These are phyloP conservation scores for Bombus waltoni DNA, from an alignment of 1,140 invertebrate genomes.

Conservation along the genomic window DNA sequence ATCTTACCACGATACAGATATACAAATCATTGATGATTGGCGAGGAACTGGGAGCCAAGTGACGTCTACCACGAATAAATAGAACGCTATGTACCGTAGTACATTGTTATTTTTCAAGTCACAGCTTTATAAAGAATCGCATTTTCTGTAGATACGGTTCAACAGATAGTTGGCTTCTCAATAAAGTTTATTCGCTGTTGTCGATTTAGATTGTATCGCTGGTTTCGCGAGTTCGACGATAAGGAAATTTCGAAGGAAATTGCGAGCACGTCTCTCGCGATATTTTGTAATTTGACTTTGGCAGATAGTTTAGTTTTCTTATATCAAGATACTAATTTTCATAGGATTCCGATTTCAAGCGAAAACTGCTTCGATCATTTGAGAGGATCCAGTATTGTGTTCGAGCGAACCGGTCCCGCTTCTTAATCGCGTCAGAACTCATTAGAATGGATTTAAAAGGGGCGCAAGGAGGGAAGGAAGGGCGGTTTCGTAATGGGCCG, in stretches of 20 bases:
- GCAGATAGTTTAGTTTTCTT: too few relatives aligned
- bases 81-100: background rate
- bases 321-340: too few relatives aligned
- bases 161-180: too few relatives aligned
- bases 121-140: too few relatives aligned
- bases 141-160: too few relatives aligned
- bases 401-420: background rate
- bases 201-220: too few relatives aligned
- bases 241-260: background rate
- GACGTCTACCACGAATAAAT: background rate
- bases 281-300: too few relatives aligned
- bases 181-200: too few relatives aligned
- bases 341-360: too few relatives aligned
- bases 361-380: background rate
- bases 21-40: constrained; percentile 10
- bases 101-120: background rate
- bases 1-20: background rate
- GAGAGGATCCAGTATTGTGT: background rate
- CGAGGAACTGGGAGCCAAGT: background rate
- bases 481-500: background rate
- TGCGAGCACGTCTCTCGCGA: too few relatives aligned
- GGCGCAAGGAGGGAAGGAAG: background rate
- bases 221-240: too few relatives aligned
- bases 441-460: background rate
- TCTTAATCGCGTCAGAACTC: constrained; percentile 15